A percentile compares a stretch with the other conserved stretches of the same genome.
These are phyloP conservation scores for Mus minutoides DNA, from an alignment of 2,797 vertebrate species.

Conservation along the genomic window DNA sequence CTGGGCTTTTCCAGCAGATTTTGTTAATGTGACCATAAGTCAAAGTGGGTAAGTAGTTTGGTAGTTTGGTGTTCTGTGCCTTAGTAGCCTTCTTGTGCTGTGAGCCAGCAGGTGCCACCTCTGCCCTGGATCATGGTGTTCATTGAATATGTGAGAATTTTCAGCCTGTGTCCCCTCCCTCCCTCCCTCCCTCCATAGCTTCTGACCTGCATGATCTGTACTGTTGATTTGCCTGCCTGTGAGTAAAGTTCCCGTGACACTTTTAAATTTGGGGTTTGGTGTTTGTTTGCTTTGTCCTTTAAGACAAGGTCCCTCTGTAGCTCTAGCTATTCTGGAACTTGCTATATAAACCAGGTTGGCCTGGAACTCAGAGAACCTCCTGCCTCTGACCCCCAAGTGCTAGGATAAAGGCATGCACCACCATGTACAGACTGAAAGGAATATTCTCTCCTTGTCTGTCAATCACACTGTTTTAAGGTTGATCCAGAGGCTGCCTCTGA, in stretches of 20 bases:
- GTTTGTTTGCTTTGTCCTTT: background rate
- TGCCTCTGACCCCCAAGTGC: background rate
- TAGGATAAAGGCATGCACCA: background rate
- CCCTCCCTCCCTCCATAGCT: background rate
- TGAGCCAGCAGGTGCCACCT: background rate
- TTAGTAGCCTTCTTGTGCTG: background rate
- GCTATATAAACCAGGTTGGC: background rate
- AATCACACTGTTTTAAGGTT: background rate
- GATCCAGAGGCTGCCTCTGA: background rate
- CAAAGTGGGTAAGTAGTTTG: background rate
- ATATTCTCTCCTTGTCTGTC: background rate
- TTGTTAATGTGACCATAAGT: background rate
- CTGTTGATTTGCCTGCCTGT: background rate
- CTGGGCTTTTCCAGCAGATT: constrained; percentile 19
- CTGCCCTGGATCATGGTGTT: background rate
- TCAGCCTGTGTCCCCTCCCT: background rate
- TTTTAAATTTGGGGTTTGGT: background rate
- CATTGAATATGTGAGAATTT: background rate
- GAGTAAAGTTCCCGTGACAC: background rate
- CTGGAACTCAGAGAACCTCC: background rate
- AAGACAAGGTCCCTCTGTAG: background rate
- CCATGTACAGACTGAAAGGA: background rate
- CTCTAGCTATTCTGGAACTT: background rate
- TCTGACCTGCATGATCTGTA: background rate
- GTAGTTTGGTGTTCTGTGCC: background rate